phyloP scores from a whole-genome alignment of 23 tunicate genomes.

The Styela clava region DNA sequence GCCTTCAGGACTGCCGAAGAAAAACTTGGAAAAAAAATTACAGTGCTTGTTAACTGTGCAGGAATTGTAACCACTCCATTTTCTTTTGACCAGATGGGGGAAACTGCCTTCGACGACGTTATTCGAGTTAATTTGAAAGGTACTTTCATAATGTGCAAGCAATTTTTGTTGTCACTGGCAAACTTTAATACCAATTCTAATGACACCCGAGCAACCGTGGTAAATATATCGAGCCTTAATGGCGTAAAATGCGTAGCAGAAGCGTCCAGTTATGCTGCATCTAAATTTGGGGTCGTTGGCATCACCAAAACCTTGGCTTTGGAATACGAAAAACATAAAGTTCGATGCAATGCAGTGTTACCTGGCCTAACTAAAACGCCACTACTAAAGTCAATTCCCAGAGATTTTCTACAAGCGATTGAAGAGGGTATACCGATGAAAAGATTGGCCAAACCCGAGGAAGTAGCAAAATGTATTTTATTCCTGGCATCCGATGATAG shows the following conservation, averaged over 20 bases:
- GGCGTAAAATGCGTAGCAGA: constrained; percentile 19
- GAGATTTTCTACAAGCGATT: not conserved
- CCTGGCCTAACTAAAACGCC: constrained; percentile 56
- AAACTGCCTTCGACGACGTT: constrained; percentile 7
- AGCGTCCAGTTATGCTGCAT: constrained; percentile 49
- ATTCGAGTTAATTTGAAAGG: constrained; percentile 26
- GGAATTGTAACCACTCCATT: constrained; percentile 58
- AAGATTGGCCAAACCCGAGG: not conserved
- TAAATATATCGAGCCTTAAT: constrained; percentile 63
- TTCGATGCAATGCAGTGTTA: constrained; percentile 64
- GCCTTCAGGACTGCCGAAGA: not conserved
- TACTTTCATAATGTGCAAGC: constrained; percentile 53
- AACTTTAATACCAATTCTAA: not conserved
- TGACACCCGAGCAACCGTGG: constrained; percentile 11
- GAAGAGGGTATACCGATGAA: not conserved
- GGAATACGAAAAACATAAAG: constrained; percentile 35
- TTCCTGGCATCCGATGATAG: constrained; percentile 5
- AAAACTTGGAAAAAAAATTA: constrained; percentile 10
- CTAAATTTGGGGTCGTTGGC: constrained; percentile 72
- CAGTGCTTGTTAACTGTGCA: constrained; percentile 42
- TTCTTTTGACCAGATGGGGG: too few relatives aligned
- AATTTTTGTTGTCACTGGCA: constrained; percentile 1
- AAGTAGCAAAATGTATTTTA: not conserved
- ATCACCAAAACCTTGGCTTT: constrained; percentile 71
- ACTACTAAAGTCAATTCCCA: not conserved